phyloP scores from a whole-genome alignment of 2,888 invertebrate genomes.

The Lathronympha strigana region DNA sequence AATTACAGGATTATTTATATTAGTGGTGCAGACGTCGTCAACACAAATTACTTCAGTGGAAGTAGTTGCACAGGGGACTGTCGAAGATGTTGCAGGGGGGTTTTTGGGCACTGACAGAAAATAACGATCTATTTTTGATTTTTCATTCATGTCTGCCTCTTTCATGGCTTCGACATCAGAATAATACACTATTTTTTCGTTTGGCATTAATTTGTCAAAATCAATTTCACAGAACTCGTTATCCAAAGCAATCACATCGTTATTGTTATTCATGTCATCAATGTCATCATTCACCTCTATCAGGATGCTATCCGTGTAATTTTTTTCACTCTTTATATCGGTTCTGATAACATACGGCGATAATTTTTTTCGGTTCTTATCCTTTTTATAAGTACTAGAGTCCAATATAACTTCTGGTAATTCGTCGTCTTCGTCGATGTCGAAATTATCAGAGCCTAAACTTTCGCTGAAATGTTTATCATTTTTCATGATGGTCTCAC shows the following conservation, averaged over 20 bases:
- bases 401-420: conserved; percentile 49
- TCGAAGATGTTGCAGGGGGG: background rate
- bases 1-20: background rate
- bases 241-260: background rate
- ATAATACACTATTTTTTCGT: background rate
- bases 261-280: conserved; percentile 28
- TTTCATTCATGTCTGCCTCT: background rate
- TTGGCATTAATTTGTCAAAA: conserved; percentile 19
- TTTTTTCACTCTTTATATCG: background rate
- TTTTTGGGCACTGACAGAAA: background rate
- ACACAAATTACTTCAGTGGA: conserved; percentile 14
- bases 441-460: conserved; percentile 42
- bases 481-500: conserved; percentile 56
- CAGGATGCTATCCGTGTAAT: background rate
- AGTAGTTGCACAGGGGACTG: background rate
- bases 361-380: background rate
- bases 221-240: conserved; percentile 11
- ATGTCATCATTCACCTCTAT: conserved; percentile 14
- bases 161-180: background rate
- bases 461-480: conserved; percentile 57
- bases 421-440: conserved; percentile 46
- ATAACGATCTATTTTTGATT: background rate
- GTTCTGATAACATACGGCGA: background rate
- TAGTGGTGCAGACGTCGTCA: background rate
- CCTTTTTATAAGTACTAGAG: conserved; percentile 38